phyloP scores from a whole-genome alignment of 2,888 invertebrate genomes.

The Anarsia innoxiella region DNA sequence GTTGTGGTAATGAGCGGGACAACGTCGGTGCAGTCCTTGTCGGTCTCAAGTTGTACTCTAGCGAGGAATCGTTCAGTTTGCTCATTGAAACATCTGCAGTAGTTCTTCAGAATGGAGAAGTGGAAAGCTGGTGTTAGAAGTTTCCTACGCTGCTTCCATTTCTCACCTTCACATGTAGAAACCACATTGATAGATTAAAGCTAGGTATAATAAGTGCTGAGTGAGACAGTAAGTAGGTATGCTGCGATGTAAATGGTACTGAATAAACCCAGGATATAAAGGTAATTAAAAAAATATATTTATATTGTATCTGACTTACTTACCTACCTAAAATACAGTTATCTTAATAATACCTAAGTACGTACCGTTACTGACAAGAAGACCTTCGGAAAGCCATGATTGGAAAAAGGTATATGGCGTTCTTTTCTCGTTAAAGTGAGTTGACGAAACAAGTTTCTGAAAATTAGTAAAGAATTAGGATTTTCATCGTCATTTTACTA shows the following conservation, averaged over 20 bases:
- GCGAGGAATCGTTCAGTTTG: slow-evolving; percentile 31
- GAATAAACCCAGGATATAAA: too few species aligned
- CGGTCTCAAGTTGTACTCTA: slow-evolving; percentile 24
- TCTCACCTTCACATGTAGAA: slow-evolving; percentile 35
- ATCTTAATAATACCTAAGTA: too few species aligned
- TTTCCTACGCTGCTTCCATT: slow-evolving; percentile 48
- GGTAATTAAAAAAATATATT: too few species aligned
- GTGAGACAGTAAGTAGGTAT: too few species aligned
- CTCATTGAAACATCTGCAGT: slow-evolving; percentile 34
- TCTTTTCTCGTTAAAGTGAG: slow-evolving; percentile 42
- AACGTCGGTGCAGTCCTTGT: slow-evolving; percentile 42
- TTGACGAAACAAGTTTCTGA: slow-evolving; percentile 24
- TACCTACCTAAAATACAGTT: too few species aligned
- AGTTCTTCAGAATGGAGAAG: slow-evolving; percentile 43
- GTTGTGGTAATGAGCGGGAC: slow-evolving; percentile 51
- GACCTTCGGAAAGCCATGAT: slow-evolving; percentile 58
- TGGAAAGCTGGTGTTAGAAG: slow-evolving; percentile 52
- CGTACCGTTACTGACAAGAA: slow-evolving; percentile 14
- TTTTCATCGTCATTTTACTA: neutral
- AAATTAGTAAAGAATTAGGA: slow-evolving; percentile 2
- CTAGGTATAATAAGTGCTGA: too few species aligned
- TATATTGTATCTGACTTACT: too few species aligned
- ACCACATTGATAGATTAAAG: too few species aligned
- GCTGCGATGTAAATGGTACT: too few species aligned
- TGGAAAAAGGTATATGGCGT: slow-evolving; percentile 39